These are phyloP conservation scores for Erebia palarica DNA, from an alignment of 2,888 invertebrate genomes.

Conservation along the genomic window DNA sequence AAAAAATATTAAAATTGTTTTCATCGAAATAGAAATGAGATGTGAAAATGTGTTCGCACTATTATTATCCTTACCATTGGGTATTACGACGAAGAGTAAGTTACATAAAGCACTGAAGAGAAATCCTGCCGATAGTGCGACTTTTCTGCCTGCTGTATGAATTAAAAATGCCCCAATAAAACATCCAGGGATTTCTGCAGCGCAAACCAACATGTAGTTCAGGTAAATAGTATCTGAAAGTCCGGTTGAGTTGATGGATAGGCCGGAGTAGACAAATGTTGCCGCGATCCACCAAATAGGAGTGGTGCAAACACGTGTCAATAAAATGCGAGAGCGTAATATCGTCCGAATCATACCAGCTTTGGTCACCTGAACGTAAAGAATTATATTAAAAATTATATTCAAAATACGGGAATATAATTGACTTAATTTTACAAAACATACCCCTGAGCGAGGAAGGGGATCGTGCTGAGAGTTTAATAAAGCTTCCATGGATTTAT, in stretches of 20 bases:
- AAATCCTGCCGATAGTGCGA: conserved; percentile 81
- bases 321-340: conserved; percentile 73
- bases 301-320: conserved; percentile 78
- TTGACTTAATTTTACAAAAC: not conserved
- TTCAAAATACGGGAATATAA: not conserved
- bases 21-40: too few relatives aligned
- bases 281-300: conserved; percentile 85
- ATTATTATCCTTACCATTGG: conserved; percentile 42
- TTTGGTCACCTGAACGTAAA: not conserved
- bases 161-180: conserved; percentile 82
- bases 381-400: not conserved
- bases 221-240: conserved; percentile 84
- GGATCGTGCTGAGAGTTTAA: not conserved
- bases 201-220: conserved; percentile 83
- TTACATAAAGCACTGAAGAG: conserved; percentile 40
- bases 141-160: conserved; percentile 82
- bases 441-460: not conserved
- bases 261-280: conserved; percentile 85
- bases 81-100: conserved; percentile 39
- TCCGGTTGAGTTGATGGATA: conserved; percentile 85
- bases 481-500: conserved; percentile 62
- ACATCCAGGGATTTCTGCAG: conserved; percentile 87
- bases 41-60: too few relatives aligned
- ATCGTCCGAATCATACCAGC: conserved; percentile 57
- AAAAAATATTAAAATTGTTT: too few relatives aligned